Percentiles rank a stretch among this genome's conserved stretches.
Conservation (phyloP, 2,888 invertebrate species). For the Dioctria rufipes region DNA sequence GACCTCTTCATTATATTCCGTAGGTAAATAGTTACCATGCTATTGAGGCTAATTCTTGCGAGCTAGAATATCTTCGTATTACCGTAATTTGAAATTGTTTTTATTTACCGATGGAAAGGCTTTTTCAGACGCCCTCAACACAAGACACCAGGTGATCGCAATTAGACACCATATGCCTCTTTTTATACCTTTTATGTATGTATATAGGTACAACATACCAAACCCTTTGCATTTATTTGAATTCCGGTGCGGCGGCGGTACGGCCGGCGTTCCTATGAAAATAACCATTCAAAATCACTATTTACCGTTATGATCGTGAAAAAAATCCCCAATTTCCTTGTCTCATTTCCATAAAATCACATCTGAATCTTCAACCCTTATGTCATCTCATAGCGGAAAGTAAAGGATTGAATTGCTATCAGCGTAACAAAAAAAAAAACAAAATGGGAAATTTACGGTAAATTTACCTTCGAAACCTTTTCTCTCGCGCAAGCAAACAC, state of each 20-base stretch:
- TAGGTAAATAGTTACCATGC: background rate
- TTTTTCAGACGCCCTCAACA: too few species aligned
- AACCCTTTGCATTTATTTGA: conserved; percentile 10
- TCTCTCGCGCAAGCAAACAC: background rate
- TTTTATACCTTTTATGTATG: too few species aligned
- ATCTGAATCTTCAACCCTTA: conserved; percentile 15
- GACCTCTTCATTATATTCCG: background rate
- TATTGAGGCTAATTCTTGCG: background rate
- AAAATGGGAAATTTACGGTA: conserved; percentile 24
- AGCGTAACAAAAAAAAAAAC: background rate
- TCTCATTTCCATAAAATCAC: conserved; percentile 36
- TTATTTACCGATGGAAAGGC: background rate
- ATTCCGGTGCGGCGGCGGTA: too few species aligned
- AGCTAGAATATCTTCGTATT: too few species aligned
- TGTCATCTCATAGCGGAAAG: background rate
- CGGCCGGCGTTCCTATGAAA: background rate
- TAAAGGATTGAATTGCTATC: conserved; percentile 6
- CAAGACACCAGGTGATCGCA: too few species aligned
- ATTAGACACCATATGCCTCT: background rate
- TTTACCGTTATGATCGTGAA: background rate
- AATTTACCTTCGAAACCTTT: background rate
- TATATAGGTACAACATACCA: background rate
- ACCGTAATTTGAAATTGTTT: background rate
- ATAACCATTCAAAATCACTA: background rate
- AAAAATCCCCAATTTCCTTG: background rate